phyloP scores from a whole-genome alignment of 1,140 invertebrate genomes.

The Anagrus nilaparvatae region DNA sequence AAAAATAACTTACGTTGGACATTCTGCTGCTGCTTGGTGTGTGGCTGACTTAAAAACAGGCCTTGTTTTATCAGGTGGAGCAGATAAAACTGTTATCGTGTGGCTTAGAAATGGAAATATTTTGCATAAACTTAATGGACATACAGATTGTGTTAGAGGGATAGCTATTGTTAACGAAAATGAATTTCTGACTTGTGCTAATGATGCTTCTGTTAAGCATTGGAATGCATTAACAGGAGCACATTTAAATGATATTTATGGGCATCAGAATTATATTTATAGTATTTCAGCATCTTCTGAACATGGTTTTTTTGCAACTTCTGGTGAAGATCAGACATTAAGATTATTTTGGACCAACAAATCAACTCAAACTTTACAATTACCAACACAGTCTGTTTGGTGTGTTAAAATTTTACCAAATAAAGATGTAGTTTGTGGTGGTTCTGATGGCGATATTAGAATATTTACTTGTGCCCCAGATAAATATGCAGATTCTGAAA shows the following conservation, averaged over 20 bases:
- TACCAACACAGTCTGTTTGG: slow-evolving; percentile 87
- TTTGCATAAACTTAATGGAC: slow-evolving; percentile 52
- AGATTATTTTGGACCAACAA: slow-evolving; percentile 67
- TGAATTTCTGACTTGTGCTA: slow-evolving; percentile 79
- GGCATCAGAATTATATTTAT: slow-evolving; percentile 74
- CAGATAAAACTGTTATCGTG: slow-evolving; percentile 81
- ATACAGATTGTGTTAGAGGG: slow-evolving; percentile 83
- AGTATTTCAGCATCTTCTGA: slow-evolving; percentile 36
- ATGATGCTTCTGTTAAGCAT: slow-evolving; percentile 75
- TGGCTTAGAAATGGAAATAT: slow-evolving; percentile 57
- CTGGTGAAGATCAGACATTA: slow-evolving; percentile 81
- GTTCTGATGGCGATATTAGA: slow-evolving; percentile 77
- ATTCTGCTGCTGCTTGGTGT: slow-evolving; percentile 84
- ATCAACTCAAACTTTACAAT: slow-evolving; percentile 58
- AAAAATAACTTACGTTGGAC: slow-evolving; percentile 56
- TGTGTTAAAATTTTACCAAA: slow-evolving; percentile 68
- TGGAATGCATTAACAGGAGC: slow-evolving; percentile 70
- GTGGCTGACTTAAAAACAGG: slow-evolving; percentile 52
- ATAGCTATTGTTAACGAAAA: slow-evolving; percentile 56
- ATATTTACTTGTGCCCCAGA: slow-evolving; percentile 67
- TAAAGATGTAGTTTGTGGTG: slow-evolving; percentile 82
- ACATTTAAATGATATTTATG: slow-evolving; percentile 66
- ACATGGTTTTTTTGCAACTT: slow-evolving; percentile 49
- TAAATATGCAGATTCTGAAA: slow-evolving; percentile 53
- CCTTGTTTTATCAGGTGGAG: slow-evolving; percentile 72